Evolutionary conservation across 2,888 invertebrate species (phyloP).

Genomic region (Eustalomyia histrio): DNA sequence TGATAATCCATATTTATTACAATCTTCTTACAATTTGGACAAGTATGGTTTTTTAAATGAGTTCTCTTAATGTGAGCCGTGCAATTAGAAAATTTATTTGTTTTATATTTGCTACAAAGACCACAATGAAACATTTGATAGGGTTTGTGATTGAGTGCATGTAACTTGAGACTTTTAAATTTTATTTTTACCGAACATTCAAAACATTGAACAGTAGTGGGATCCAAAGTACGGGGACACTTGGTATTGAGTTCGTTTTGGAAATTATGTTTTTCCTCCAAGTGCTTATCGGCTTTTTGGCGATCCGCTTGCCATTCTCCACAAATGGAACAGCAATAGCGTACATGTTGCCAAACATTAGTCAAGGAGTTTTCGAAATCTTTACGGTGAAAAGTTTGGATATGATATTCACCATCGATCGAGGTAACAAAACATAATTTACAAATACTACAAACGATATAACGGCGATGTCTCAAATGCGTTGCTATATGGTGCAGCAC

Average conservation of each 20-base stretch:
- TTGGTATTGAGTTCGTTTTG: not conserved
- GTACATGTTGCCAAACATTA: not conserved
- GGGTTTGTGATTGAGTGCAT: not conserved
- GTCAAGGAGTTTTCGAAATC: not conserved
- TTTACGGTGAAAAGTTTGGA: not conserved
- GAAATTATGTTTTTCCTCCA: not conserved
- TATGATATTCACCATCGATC: slow-evolving; percentile 11
- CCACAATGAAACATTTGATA: not conserved
- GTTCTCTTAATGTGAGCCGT: not conserved
- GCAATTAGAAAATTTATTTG: not conserved
- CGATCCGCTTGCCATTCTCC: not conserved
- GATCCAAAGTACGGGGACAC: not conserved
- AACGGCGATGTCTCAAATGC: not conserved
- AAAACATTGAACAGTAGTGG: not conserved
- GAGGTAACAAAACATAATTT: not conserved
- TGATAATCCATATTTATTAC: not conserved
- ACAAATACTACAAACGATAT: not conserved
- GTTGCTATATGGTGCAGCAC: not conserved
- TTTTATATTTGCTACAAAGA: not conserved
- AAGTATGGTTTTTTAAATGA: not conserved
- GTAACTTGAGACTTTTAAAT: not conserved
- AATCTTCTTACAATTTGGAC: not conserved
- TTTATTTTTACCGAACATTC: not conserved
- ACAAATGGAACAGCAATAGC: not conserved
- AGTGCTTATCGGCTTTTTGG: not conserved